These are phyloP conservation scores for Gallinago nigripennis DNA, from an alignment of 2,797 vertebrate genomes.

Conservation along the genomic window DNA sequence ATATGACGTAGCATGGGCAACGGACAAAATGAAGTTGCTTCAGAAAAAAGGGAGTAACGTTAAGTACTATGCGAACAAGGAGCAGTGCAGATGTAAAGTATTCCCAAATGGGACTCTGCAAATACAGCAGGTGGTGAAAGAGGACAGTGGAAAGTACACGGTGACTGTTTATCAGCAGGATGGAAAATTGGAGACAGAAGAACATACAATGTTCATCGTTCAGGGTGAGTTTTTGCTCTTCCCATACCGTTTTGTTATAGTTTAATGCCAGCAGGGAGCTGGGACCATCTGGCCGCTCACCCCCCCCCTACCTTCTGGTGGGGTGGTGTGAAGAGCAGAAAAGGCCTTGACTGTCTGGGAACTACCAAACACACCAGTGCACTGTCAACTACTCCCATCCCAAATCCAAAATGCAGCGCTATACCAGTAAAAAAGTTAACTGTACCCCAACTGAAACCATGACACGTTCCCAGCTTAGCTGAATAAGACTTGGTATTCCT, in stretches of 20 bases:
- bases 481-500: background rate
- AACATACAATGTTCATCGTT: background rate
- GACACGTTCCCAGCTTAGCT: background rate
- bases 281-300: background rate
- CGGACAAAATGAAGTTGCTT: background rate
- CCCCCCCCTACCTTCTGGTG: background rate
- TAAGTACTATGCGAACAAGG: background rate
- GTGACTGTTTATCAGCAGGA: fast-evolving
- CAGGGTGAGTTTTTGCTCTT: conserved; percentile 39
- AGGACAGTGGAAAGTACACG: background rate
- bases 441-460: background rate
- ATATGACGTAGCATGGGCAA: background rate
- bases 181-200: background rate
- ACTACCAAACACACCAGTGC: background rate
- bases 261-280: background rate
- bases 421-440: background rate
- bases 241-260: background rate
- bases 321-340: background rate
- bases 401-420: background rate
- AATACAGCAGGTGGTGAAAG: background rate
- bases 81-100: background rate
- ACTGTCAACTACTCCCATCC: background rate
- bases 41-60: fast-evolving
- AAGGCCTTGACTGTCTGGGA: background rate
- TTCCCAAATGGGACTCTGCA: background rate